Evolutionary conservation across 2,113 vertebrate species (phyloP), one percentile per base, ranked within the genome.

Genomic region (Hippocampus abdominalis): DNA sequence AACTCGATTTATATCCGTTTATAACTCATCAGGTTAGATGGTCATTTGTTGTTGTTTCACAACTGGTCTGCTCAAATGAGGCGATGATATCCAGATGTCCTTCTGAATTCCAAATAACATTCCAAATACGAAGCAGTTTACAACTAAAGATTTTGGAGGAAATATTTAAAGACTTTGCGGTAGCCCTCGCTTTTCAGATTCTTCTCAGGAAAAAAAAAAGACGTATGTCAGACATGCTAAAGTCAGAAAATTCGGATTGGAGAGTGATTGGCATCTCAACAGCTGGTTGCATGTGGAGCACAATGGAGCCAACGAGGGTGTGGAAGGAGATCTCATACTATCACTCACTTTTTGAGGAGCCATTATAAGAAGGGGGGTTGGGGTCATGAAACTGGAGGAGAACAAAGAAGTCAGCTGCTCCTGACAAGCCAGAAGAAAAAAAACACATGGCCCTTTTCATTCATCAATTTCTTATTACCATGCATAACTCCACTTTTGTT

Each of bases 391-490:
- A 86, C 82, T 72, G 63, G 36, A 60, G 64, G 70, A 76, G 80
- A 88, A 92, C 89, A 91, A 92, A 85, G 85, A 72, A 76, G 90
- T 92, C 91, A 91, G 88, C 88, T 91, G 91, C 88, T 89, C 66
- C 88, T 87, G 88, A 90, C 85, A 89, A 78, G 68, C 79, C 69
- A 60, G 81, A 76, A 88, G 88, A 90, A 87, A 90, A 87, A 90
- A 83, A 83, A 86, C 75, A 85, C 15, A 32, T 20, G 27, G 15
- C 6, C 10, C 40, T 64, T 40, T 64, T 13, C 62, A n/a, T 44
- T 8, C 62, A 62, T 76, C 67, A 64, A 73, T 59, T 68, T 75
- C 80, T 81, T 76, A 72, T 75, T 71, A 29, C 15, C 13, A 15
- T 59, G 25, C 25, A 15, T 25, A 32, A 60, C 29, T 32, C 1